phyloP scores from a whole-genome alignment of 2,888 invertebrate genomes.

The Balanococcus diminutus region DNA sequence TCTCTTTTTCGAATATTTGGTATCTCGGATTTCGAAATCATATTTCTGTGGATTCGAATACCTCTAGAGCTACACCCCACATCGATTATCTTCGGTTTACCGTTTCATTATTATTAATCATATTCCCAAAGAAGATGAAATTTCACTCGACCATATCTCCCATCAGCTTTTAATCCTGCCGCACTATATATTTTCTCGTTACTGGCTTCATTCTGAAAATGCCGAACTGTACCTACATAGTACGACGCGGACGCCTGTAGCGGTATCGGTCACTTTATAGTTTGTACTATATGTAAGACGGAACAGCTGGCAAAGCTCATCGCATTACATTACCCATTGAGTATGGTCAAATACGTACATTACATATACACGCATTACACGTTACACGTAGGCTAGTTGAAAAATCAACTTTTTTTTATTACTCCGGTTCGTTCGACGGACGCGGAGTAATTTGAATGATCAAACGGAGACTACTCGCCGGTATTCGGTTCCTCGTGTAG shows the following conservation, averaged over 20 bases:
- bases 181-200: not conserved
- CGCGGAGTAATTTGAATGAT: not conserved
- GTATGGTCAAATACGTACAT: slow-evolving; percentile 14
- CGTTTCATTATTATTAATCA: not conserved
- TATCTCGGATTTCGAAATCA: too few species aligned
- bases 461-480: not conserved
- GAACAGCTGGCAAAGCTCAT: not conserved
- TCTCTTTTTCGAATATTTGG: too few species aligned
- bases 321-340: not conserved
- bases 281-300: not conserved
- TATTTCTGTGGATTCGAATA: too few species aligned
- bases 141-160: not conserved
- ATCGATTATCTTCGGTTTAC: too few species aligned
- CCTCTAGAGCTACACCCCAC: too few species aligned
- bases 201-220: not conserved
- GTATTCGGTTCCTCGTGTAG: not conserved
- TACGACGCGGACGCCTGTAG: not conserved
- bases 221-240: too few species aligned
- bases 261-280: not conserved
- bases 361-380: not conserved
- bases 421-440: not conserved
- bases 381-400: not conserved
- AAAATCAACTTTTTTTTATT: slow-evolving; percentile 5
- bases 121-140: not conserved
- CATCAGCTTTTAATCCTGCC: not conserved